Conservation (phyloP, 2,888 invertebrate genomes). For the Sphaerophoria rueppellii region DNA sequence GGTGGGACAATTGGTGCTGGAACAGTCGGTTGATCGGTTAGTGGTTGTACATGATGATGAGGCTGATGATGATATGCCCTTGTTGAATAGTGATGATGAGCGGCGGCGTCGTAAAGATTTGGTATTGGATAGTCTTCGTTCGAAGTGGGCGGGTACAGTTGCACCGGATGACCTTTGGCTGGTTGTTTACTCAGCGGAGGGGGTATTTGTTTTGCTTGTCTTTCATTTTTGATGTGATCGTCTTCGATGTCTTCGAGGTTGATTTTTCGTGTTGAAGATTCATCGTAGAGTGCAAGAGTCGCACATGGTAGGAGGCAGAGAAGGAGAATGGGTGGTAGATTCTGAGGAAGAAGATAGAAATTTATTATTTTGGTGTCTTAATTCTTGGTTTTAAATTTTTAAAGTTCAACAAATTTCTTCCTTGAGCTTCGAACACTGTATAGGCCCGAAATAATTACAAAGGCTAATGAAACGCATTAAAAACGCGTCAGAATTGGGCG, state of each 20-base stretch:
- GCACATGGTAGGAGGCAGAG: constrained; percentile 49
- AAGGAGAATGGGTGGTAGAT: constrained; percentile 22
- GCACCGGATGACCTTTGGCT: constrained; percentile 66
- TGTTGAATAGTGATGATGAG: constrained; percentile 42
- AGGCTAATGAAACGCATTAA: too few relatives aligned
- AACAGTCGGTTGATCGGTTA: constrained; percentile 62
- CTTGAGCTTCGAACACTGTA: too few relatives aligned
- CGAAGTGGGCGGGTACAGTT: constrained; percentile 48
- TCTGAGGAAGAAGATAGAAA: constrained; percentile 34
- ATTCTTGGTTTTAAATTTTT: too few relatives aligned
- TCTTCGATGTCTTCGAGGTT: constrained; percentile 89
- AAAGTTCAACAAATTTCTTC: too few relatives aligned
- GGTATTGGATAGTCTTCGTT: constrained; percentile 41
- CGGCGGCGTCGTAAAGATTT: constrained; percentile 3
- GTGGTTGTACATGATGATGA: constrained; percentile 56
- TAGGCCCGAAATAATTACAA: too few relatives aligned
- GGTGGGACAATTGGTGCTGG: constrained; percentile 59
- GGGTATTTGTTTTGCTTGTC: constrained; percentile 74
- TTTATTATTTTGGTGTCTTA: neutral
- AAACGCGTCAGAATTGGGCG: too few relatives aligned
- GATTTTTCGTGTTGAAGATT: constrained; percentile 83
- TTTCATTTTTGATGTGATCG: constrained; percentile 86
- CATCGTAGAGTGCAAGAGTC: constrained; percentile 74
- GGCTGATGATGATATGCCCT: constrained; percentile 51
- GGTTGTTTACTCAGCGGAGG: constrained; percentile 65